Base-by-base conservation (phyloP, 1,140 invertebrate genomes). In the Pachyrhynchus sulphureomaculatus region DNA sequence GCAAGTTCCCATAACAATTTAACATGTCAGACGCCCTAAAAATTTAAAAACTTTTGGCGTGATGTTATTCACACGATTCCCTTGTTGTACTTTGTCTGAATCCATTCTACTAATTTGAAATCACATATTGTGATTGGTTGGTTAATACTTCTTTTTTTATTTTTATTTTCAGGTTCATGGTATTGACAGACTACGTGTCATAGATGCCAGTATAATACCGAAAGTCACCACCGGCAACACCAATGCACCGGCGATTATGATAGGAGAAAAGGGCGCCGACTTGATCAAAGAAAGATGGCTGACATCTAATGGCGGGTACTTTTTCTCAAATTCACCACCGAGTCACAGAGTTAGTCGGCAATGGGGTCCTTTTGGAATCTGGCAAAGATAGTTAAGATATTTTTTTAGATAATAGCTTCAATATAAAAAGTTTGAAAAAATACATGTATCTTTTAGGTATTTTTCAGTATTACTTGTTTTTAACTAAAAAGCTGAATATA, bases 181-280 rank as follows among this genome's bases (percentile, higher is more conserved):
- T 0, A 76, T 91, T 1, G 83, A 85, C 54, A 79, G 86, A 5
- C 78, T 92, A 1, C 77, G 90, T 23, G 88, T 93, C 8, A 87
- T 88, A 0, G 90, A 93, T 70, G 87, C 88, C 0, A 91, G 88
- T 39, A 81, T 92, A 13, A 90, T 92, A 87, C 90, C 90, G 0
- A 75, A 75, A 4, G 87, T 91, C 0, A 84, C 85, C 0, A 87
- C 86, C 1, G 90, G 90, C 2, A 92, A 93, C 71, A 91, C 90
- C 1, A 90, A 92, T 70, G 90, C 90, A 2, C 88, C 91, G 0
- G 80, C 82, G 9, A 87, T 93, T 24, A 93, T 94, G 91, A 89
- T 94, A 36, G 91, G 84, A 0, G 91, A 94, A 72, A 86, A 89
- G 60, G 89, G 85, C 0, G 83, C 88, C 0, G 90, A 93, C 74